Evolutionary conservation across 2,888 invertebrate species (phyloP).

Genomic region (Campoplex capitator): DNA sequence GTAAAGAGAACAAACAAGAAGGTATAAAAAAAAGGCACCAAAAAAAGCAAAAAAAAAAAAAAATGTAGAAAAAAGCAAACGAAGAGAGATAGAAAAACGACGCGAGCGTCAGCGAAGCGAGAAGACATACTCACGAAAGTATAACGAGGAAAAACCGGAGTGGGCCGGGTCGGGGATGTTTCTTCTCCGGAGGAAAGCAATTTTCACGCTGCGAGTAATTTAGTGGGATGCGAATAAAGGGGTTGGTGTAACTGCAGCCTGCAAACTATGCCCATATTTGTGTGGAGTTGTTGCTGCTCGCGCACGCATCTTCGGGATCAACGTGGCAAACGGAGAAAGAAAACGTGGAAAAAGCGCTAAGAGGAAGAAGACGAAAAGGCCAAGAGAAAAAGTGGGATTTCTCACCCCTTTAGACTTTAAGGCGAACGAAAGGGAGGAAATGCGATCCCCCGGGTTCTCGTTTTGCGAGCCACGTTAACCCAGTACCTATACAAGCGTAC

Average conservation of each 20-base stretch:
- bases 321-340: constrained; percentile 54
- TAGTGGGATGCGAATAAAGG: constrained; percentile 74
- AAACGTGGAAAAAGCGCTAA: neutral
- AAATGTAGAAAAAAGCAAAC: neutral
- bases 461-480: constrained; percentile 62
- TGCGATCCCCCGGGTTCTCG: constrained; percentile 58
- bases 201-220: constrained; percentile 78
- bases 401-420: constrained; percentile 40
- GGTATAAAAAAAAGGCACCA: neutral
- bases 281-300: constrained; percentile 50
- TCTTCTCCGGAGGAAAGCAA: constrained; percentile 77
- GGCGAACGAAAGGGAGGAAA: constrained; percentile 56
- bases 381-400: constrained; percentile 55
- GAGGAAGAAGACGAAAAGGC: neutral
- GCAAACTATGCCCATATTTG: constrained; percentile 58
- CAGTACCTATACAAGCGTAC: constrained; percentile 39
- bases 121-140: constrained; percentile 51
- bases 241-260: constrained; percentile 52
- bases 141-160: constrained; percentile 51
- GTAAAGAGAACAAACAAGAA: constrained; percentile 13
- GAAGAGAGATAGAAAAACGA: constrained; percentile 60
- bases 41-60: no score
- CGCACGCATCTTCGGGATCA: constrained; percentile 75
- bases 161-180: constrained; percentile 62
- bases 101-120: constrained; percentile 52